These are phyloP conservation scores for Apodemia hepburni DNA, from an alignment of 2,888 invertebrate genomes.

Conservation along the genomic window DNA sequence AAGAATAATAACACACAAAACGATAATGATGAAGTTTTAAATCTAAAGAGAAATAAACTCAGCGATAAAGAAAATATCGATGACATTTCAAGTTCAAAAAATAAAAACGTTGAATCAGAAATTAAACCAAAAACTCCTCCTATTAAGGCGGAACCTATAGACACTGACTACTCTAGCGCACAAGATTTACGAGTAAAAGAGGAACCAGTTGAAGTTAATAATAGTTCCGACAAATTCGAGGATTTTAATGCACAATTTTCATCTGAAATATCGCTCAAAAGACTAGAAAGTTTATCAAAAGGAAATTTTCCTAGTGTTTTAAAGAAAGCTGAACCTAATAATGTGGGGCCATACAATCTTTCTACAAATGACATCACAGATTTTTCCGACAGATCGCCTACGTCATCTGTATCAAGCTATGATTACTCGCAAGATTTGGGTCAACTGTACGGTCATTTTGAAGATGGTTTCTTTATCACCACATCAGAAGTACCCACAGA, in stretches of 20 bases:
- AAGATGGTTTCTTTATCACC: conserved; percentile 85
- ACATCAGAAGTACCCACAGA: conserved; percentile 94
- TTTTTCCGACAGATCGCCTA: conserved; percentile 74
- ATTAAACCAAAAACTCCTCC: conserved; percentile 49
- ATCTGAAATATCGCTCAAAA: conserved; percentile 85
- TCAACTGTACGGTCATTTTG: conserved; percentile 85
- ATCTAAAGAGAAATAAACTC: conserved; percentile 61
- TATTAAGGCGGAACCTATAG: conserved; percentile 53
- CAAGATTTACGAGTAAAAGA: conserved; percentile 65
- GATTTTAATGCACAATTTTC: conserved; percentile 50
- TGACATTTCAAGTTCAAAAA: conserved; percentile 29
- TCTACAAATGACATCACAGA: conserved; percentile 61
- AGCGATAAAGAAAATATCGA: conserved; percentile 41
- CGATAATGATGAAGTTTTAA: conserved; percentile 50
- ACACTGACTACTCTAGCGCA: conserved; percentile 41
- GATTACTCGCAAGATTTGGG: conserved; percentile 82
- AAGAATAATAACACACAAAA: conserved; percentile 41
- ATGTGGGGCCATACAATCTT: conserved; percentile 55
- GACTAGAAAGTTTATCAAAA: conserved; percentile 89
- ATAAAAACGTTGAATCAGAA: conserved; percentile 44
- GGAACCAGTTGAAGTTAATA: conserved; percentile 56
- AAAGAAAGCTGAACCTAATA: conserved; percentile 51
- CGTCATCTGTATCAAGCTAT: conserved; percentile 81
- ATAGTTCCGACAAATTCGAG: conserved; percentile 40
- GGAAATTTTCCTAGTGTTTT: conserved; percentile 83